These are phyloP conservation scores for Catharus fuscescens DNA, from an alignment of 2,113 vertebrate genomes.

Conservation along the genomic window DNA sequence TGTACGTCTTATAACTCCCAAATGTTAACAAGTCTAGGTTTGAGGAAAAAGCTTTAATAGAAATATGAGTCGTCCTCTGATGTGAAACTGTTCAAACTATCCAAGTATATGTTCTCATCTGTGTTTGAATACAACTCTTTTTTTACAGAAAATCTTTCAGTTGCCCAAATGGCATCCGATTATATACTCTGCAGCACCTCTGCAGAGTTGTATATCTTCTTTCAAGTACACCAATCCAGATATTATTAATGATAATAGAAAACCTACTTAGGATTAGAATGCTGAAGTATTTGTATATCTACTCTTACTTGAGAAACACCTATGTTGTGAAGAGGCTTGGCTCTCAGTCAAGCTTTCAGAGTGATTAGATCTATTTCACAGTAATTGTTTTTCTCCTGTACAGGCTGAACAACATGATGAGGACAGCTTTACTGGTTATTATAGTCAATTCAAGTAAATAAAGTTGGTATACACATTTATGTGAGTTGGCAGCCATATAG, in stretches of 20 bases:
- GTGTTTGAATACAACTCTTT: constrained; percentile 54
- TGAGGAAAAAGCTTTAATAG: constrained; percentile 37
- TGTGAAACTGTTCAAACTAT: not conserved
- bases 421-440: constrained; percentile 14
- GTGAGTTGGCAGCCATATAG: not conserved
- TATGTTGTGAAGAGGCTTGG: not conserved
- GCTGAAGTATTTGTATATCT: constrained; percentile 28
- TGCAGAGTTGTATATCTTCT: constrained; percentile 27
- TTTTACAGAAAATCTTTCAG: constrained; percentile 54
- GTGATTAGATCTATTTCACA: constrained; percentile 37
- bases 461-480: not conserved
- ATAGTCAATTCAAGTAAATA: constrained; percentile 22
- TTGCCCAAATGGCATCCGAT: constrained; percentile 35
- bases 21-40: not conserved
- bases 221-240: constrained; percentile 39
- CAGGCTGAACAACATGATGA: not conserved
- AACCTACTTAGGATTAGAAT: constrained; percentile 31
- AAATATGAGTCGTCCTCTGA: not conserved
- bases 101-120: not conserved
- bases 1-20: not conserved
- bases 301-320: constrained; percentile 1
- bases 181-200: constrained; percentile 18
- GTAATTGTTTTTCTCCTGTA: constrained; percentile 14
- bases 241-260: constrained; percentile 55
- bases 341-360: constrained; percentile 21